A percentile compares a stretch with the other conserved stretches of the same genome.
Evolutionary conservation across 2,888 invertebrate species (phyloP).

Genomic region (Pteria penguin): DNA sequence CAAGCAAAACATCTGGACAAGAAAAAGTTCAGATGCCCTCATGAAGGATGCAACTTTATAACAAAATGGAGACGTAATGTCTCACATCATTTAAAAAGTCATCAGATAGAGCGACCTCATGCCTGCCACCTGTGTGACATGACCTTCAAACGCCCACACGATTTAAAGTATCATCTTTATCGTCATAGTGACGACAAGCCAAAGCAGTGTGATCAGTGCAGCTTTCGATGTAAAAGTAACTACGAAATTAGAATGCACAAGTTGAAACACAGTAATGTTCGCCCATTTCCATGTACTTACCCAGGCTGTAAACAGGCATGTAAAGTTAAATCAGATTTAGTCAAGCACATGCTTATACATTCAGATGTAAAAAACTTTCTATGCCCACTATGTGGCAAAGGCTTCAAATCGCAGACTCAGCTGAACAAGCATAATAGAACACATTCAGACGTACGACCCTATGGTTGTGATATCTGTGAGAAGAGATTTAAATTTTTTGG

Average conservation of each 20-base stretch:
- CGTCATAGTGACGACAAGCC: conserved; percentile 64
- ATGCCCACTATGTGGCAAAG: conserved; percentile 59
- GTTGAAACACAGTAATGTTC: conserved; percentile 59
- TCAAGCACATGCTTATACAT: conserved; percentile 66
- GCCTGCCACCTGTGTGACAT: conserved; percentile 58
- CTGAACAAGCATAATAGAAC: conserved; percentile 57
- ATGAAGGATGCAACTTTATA: conserved; percentile 56
- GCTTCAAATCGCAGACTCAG: conserved; percentile 46
- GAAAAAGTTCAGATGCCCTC: conserved; percentile 55
- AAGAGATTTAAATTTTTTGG: conserved; percentile 58
- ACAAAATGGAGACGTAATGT: conserved; percentile 65
- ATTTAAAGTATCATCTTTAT: conserved; percentile 61
- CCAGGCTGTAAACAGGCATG: conserved; percentile 59
- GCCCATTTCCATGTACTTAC: conserved; percentile 58
- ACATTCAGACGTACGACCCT: conserved; percentile 53
- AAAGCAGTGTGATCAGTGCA: conserved; percentile 61
- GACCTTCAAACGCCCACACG: conserved; percentile 56
- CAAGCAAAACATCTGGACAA: conserved; percentile 56
- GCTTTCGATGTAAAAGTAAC: conserved; percentile 66
- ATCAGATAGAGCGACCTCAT: conserved; percentile 53
- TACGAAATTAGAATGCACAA: conserved; percentile 66
- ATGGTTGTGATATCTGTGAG: conserved; percentile 61
- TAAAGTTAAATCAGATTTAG: conserved; percentile 67
- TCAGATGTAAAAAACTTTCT: conserved; percentile 46
- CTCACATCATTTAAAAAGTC: conserved; percentile 52